Evolutionary conservation across 2,113 vertebrate genomes (phyloP), one percentile per base, ranked within the genome.

Genomic region (Oreocharis arfaki): DNA sequence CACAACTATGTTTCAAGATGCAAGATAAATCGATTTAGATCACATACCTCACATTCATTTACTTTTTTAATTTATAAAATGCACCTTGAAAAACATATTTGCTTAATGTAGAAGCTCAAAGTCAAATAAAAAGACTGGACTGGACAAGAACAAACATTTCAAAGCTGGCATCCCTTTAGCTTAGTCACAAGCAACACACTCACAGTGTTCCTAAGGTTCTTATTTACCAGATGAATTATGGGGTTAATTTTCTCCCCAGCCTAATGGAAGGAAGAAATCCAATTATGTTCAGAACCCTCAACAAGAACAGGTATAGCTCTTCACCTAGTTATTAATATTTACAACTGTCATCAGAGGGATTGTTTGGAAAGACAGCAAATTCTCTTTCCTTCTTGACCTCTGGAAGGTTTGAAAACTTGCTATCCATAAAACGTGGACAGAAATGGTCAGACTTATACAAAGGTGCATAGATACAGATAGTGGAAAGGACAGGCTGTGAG

Each of bases 1-100:
- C 24, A 67, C 30, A 87, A 33, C 46, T 79, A 20, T 21, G 52
- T 75, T 89, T 76, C 47, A 78, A 56, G 64, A 55, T 44, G 39
- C 7, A 26, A 78, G 41, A 74, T 53, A 73, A 63, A 84, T 87
- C 64, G 22, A 61, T n/a, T 94, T 93, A 52, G 17, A 60, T 60
- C 52, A n/a, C 21, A 35, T 23, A 47, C 37, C 11, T 89, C 41
- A 60, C 44, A 64, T 63, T 93, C 2, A 68, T 82, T 93, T 78
- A 26, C n/a, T 64, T 44, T 20, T 79, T 75, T 65, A 71, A 94
- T 93, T 91, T 94, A 61, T 73, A 80, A 94, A 93, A 90, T 57
- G 53, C 41, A 79, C 30, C 44, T 87, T 87, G 69, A 64, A 84
- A 87, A 93, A 69, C 30, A 12, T 30, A 26, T 84, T 82, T 84